Percentiles rank a stretch among this genome's conserved stretches.
These are phyloP conservation scores for Arrhopalites spinosus DNA, from an alignment of 2,888 invertebrate genomes.

Conservation along the genomic window DNA sequence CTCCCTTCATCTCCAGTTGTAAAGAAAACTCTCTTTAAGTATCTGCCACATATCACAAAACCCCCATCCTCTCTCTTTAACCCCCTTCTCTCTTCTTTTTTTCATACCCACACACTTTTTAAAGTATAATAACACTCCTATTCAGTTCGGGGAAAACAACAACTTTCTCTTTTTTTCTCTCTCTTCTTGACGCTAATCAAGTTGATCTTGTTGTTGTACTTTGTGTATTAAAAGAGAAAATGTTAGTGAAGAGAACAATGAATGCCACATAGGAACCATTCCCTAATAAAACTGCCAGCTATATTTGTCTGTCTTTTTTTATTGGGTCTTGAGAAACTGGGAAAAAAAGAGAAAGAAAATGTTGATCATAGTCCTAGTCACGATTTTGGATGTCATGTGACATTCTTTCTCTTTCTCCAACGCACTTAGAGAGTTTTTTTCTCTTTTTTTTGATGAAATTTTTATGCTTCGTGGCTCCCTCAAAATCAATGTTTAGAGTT, in stretches of 20 bases:
- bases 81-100: background rate
- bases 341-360: background rate
- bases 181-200: background rate
- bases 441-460: background rate
- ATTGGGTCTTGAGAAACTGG: background rate
- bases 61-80: background rate
- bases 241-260: background rate
- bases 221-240: background rate
- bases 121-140: background rate
- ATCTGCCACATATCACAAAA: slow-evolving; percentile 9
- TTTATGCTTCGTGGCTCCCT: background rate
- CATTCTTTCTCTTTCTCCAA: background rate
- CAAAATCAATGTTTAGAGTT: background rate
- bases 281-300: slow-evolving; percentile 9
- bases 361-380: background rate
- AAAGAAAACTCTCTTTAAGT: background rate
- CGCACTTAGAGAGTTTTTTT: background rate
- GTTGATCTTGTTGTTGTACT: background rate
- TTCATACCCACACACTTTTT: background rate
- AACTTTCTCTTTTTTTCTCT: background rate
- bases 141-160: background rate
- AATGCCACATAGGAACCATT: background rate
- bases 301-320: background rate
- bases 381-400: background rate
- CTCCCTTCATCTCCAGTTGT: background rate